Percentiles rank a stretch among this genome's conserved stretches.
phyloP scores from a whole-genome alignment of 2,888 invertebrate species.

The Eulithis prunata region DNA sequence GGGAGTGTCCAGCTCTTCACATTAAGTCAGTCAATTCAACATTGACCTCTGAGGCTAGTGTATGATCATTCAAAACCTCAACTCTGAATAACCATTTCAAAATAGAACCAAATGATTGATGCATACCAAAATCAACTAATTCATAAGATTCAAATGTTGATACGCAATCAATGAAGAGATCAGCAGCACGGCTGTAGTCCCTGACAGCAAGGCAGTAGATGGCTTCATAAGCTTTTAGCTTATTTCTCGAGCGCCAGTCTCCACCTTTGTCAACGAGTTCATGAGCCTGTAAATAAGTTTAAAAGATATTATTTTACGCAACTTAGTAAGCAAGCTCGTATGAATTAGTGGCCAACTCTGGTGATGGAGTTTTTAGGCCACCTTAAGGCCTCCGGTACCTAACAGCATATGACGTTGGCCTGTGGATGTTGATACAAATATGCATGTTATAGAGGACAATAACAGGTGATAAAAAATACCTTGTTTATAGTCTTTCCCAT shows the following conservation, averaged over 20 bases:
- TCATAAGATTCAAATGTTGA: constrained; percentile 99
- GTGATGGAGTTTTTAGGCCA: too few relatives aligned
- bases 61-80: too few relatives aligned
- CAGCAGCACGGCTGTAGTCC: constrained; percentile 97
- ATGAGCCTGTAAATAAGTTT: constrained; percentile 67
- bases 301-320: neutral
- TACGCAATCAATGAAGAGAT: constrained; percentile 98
- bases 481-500: constrained; percentile 84
- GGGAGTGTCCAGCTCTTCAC: too few relatives aligned
- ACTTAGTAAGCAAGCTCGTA: too few relatives aligned
- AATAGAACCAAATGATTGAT: constrained; percentile 57
- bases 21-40: too few relatives aligned
- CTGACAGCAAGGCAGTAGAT: constrained; percentile 98
- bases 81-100: neutral
- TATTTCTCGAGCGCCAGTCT: constrained; percentile 99
- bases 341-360: too few relatives aligned
- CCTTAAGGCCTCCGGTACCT: too few relatives aligned
- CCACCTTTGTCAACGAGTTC: constrained; percentile 97
- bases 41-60: too few relatives aligned
- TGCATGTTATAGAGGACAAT: too few relatives aligned
- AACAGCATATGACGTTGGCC: too few relatives aligned
- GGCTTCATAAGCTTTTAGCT: constrained; percentile 98
- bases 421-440: too few relatives aligned
- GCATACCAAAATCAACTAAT: constrained; percentile 97
- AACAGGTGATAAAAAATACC: constrained; percentile 52